Evolutionary conservation across 92 coral and sea anemone species (phyloP).

Genomic region (Nematostella vectensis): DNA sequence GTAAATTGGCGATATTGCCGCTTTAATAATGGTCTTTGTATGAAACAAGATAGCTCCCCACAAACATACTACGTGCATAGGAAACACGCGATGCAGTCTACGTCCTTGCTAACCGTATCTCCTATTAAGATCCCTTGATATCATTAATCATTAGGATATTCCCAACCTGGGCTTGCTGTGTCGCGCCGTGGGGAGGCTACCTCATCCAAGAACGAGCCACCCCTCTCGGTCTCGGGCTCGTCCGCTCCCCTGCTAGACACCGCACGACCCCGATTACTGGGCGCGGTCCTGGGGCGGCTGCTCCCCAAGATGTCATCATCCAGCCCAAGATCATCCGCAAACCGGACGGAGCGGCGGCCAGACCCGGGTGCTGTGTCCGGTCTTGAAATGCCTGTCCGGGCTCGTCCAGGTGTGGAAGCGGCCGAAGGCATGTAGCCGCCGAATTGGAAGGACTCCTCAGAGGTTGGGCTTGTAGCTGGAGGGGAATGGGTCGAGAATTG

Average conservation of each 20-base stretch:
- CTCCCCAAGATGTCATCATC: slow-evolving; percentile 55
- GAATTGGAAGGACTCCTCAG: slow-evolving; percentile 85
- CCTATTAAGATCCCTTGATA: neutral
- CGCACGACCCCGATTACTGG: slow-evolving; percentile 57
- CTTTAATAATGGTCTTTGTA: too few relatives aligned
- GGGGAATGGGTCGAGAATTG: too few relatives aligned
- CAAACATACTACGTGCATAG: too few relatives aligned
- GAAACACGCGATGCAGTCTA: neutral
- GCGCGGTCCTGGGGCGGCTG: slow-evolving; percentile 85
- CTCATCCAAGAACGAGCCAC: too few relatives aligned
- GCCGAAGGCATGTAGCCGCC: slow-evolving; percentile 97
- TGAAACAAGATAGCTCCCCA: too few relatives aligned
- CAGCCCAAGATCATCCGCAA: slow-evolving; percentile 89
- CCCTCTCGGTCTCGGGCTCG: too few relatives aligned
- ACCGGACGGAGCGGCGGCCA: slow-evolving; percentile 69
- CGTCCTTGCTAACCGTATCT: neutral
- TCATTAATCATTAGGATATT: too few relatives aligned
- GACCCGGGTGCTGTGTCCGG: slow-evolving; percentile 93
- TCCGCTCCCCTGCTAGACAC: too few relatives aligned
- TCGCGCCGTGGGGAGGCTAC: too few relatives aligned
- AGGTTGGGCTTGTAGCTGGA: slow-evolving; percentile 54
- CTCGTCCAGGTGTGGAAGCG: slow-evolving; percentile 59
- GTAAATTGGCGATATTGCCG: too few relatives aligned
- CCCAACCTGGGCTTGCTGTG: too few relatives aligned
- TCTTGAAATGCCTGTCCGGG: slow-evolving; percentile 59